These are phyloP conservation scores for Anguilla japonica DNA, from an alignment of 2,113 vertebrate species.

Conservation along the genomic window DNA sequence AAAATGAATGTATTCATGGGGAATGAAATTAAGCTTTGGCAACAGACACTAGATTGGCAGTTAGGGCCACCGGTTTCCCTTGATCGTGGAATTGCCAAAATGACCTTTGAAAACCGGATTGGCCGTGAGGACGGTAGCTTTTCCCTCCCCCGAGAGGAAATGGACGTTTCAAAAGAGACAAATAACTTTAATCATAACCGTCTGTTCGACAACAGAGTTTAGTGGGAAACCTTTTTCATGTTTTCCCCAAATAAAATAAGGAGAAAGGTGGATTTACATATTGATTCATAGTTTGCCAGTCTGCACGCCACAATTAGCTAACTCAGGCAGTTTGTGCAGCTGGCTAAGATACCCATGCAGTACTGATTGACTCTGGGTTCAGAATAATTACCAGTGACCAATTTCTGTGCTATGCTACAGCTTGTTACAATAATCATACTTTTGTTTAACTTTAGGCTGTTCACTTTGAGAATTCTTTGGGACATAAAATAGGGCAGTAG, in stretches of 20 bases:
- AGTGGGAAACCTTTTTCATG: neutral
- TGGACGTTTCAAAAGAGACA: neutral
- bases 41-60: neutral
- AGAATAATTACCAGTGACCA: too few relatives aligned
- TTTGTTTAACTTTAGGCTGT: too few relatives aligned
- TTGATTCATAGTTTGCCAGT: neutral
- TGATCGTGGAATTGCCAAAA: neutral
- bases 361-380: too few relatives aligned
- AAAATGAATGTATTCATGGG: neutral
- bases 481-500: neutral
- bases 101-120: neutral
- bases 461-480: too few relatives aligned
- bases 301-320: neutral
- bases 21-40: neutral
- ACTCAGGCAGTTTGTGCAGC: neutral
- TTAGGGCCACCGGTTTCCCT: neutral
- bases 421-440: too few relatives aligned
- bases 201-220: neutral
- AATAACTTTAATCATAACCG: neutral
- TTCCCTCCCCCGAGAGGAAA: neutral
- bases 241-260: constrained; percentile 3
- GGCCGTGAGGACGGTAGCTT: neutral
- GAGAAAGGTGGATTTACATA: neutral
- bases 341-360: neutral
- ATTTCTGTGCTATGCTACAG: too few relatives aligned